Base-by-base conservation (phyloP, 2,113 vertebrate genomes). In the Microcebus ravelobensis region DNA sequence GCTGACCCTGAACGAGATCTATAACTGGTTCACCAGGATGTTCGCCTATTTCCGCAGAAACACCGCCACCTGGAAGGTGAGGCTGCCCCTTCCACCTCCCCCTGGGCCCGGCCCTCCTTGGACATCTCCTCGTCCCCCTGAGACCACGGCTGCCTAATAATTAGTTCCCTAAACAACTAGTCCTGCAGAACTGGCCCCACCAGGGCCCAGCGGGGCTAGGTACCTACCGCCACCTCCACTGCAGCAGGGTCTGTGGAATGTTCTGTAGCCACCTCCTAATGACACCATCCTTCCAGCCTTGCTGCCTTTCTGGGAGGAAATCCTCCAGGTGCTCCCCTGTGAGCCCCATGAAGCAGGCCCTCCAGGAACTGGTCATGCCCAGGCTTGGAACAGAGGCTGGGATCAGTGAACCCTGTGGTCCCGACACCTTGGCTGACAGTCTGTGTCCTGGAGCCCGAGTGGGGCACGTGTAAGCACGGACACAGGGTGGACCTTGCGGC, bases 1-100 rank as follows among this genome's bases (percentile, higher is more conserved):
- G 99, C 99, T 99, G 99, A 99, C 99, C 88, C 98, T 99, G 98
- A 99, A 99, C 29, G 99, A 99, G 98, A 99, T 99, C 98, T 99
- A 99, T 98, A 99, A 99, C 98, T 99, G 99, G 99, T 99, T 99
- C 98, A 99, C 99, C 27, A 98, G 99, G 98, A 99, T 99, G 99
- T 99, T 99, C 71, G 99, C 99, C 98, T 99, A 99, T 98, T 99
- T 99, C 98, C 99, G 99, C 98, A 99, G 99, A 98, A 99, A 99
- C 98, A 99, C 99, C 10, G 99, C 99, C 97, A 99, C 99, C 96
- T 99, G 99, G 99, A 99, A 99, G 99, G 99, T 99, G 98, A 99
- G 98, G 50, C 52, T 21, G 67, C 81, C 50, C 61, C 45, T 45
- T 21, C 2, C n/a, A 8, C 52, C n/a, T 50, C 2, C 81, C 81